Base-by-base conservation (phyloP, 35 echinoderm and acorn worm genomes). In the Diadema setosum region DNA sequence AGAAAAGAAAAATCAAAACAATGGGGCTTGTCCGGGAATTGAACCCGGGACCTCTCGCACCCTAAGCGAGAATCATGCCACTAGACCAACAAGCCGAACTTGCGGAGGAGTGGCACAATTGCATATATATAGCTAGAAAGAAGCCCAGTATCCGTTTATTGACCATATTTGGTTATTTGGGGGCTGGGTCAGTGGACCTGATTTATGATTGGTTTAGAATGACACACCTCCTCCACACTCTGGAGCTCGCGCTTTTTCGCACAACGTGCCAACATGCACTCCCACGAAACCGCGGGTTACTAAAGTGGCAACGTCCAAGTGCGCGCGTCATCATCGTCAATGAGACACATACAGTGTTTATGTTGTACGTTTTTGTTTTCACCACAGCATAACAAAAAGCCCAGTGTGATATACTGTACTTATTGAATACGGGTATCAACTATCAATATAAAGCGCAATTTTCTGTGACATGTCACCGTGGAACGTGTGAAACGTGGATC, bases 31-130 rank as follows among this genome's bases (percentile, higher is more conserved):
- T 93, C 91, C 91, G 84, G 85, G 91, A 93, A 82, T 88, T 46
- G 84, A 93, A 93, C 91, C n/a, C 91, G 91, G 91, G 91, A 88
- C 85, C 91, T 93, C 85, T 93, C 91, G 85, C 91, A 93, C 91
- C 91, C 91, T 23, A 93, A 93, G 91, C 91, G 91, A 93, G 91
- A 93, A 93, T 93, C 91, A 93, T 93, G 25, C 91, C 85, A 83
- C 91, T 93, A 93, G 91, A 93, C 91, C 91, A 93, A 93, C 91
- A 83, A 78, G 84, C 91, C 90, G 35, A 23, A 5, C 56, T 2
- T 7, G 1, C 1, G 20, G 31, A 61, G 31, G 17, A 5, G 1
- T 2, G 0, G 20, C 11, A 0, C 25, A 5, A 30, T 1, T 29
- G 30, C 37, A 65, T 65, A 65, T 25, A 8, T 59, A 59, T 5